Evolutionary conservation across 2,888 invertebrate species (phyloP), one percentile per base, ranked within the genome.

Genomic region (Napeogenes sylphis): DNA sequence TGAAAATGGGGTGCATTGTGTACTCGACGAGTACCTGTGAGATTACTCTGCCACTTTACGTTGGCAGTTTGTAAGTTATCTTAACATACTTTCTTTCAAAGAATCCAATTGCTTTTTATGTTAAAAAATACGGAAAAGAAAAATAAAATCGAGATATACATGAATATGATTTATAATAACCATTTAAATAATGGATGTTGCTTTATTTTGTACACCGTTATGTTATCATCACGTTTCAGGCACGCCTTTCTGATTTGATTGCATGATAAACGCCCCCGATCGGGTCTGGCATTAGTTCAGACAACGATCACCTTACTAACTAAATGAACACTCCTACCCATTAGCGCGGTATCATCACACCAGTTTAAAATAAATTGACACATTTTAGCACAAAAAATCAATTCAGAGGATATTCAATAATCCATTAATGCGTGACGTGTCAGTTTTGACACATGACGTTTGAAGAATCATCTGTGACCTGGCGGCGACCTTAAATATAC

Each of bases 381-480:
- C 59, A 73, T 73, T 76, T 68, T 59, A 68, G 75, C 76, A 79
- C 74, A 83, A 84, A 84, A 84, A 79, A 73, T 76, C 75, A 77
- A 84, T 84, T 80, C 77, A 76, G 80, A 84, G 80, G 80, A 82
- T 80, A 78, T 82, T 83, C 81, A 81, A 83, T 85, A 83, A 84
- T 81, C 82, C 81, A 85, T 87, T 83, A 82, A 75, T 77, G 75
- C 77, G 69, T 76, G 76, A 73, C 77, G 78, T 71, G 74, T 74
- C 73, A 74, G 78, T 83, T 85, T 81, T 84, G 85, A 85, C 85
- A 83, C 77, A 76, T 82, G 80, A 80, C 79, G 76, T 75, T 78
- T 75, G 76, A 77, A 30, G 13, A 55, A 14, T 55, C 54, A 56
- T 35, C 56, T 56, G 56, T 56, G 45, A 51, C 51, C 51, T 51